phyloP scores from a whole-genome alignment of 2,888 invertebrate genomes.

The Pachliopta kotzebuea region DNA sequence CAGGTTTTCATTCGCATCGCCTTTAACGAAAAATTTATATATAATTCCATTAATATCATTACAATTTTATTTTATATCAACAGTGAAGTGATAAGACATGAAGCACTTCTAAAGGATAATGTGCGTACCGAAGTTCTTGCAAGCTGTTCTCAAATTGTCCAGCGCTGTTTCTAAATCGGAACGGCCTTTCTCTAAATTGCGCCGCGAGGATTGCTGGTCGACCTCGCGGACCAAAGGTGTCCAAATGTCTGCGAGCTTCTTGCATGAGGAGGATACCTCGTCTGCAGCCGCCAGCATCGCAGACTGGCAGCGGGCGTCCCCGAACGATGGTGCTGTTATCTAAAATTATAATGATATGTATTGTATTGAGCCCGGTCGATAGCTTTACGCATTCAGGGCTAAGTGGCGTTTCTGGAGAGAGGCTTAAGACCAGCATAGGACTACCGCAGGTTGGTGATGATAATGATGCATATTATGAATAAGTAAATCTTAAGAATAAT shows the following conservation, averaged over 20 bases:
- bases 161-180: slow-evolving; percentile 38
- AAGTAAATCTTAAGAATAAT: no score
- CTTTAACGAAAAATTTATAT: no score
- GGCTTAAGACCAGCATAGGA: no score
- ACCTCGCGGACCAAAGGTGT: slow-evolving; percentile 29
- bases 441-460: no score
- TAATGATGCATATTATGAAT: no score
- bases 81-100: no score
- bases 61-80: no score
- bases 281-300: slow-evolving; percentile 36
- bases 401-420: no score
- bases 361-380: no score
- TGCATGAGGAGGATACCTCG: slow-evolving; percentile 34
- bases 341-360: slow-evolving; percentile 32
- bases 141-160: slow-evolving; percentile 36
- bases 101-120: no score
- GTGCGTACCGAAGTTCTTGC: slow-evolving; percentile 26
- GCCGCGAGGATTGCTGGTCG: slow-evolving; percentile 8
- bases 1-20: not conserved
- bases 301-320: slow-evolving; percentile 38
- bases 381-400: no score
- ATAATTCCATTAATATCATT: no score
- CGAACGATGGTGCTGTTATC: slow-evolving; percentile 43
- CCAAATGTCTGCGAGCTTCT: slow-evolving; percentile 34
- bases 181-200: slow-evolving; percentile 32